phyloP scores from a whole-genome alignment of 2,113 vertebrate species.

The Tapirus terrestris region DNA sequence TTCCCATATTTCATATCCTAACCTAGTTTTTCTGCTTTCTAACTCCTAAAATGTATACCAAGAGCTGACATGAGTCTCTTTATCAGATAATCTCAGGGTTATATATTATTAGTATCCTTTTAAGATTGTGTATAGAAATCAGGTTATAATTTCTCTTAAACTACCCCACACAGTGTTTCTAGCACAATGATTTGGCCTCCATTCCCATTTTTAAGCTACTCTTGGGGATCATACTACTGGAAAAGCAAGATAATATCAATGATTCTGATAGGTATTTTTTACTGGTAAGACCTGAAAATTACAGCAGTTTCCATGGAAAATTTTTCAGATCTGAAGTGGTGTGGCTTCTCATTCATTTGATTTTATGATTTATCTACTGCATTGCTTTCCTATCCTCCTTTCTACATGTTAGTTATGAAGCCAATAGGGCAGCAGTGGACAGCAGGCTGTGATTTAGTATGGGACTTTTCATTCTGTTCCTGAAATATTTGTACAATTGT shows the following conservation, averaged over 20 bases:
- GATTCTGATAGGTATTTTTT: neutral
- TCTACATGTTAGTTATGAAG: neutral
- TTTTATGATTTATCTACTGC: neutral
- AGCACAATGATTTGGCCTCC: neutral
- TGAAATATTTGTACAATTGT: neutral
- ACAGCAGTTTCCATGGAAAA: neutral
- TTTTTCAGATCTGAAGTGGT: neutral
- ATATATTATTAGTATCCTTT: neutral
- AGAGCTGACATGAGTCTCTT: neutral
- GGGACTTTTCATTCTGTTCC: neutral
- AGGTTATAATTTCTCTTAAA: neutral
- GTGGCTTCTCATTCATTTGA: neutral
- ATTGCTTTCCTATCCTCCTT: neutral
- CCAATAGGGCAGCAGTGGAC: neutral
- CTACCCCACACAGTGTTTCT: neutral
- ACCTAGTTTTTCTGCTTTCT: neutral
- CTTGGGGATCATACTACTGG: neutral
- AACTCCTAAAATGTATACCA: neutral
- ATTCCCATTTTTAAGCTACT: neutral
- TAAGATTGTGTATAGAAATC: constrained; percentile 1
- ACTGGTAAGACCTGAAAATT: neutral
- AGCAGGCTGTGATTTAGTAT: no score
- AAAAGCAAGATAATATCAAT: neutral
- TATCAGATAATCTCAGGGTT: neutral
- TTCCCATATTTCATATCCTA: neutral